Evolutionary conservation across 2,888 invertebrate genomes (phyloP).

Genomic region (Muschampia staudingeri): DNA sequence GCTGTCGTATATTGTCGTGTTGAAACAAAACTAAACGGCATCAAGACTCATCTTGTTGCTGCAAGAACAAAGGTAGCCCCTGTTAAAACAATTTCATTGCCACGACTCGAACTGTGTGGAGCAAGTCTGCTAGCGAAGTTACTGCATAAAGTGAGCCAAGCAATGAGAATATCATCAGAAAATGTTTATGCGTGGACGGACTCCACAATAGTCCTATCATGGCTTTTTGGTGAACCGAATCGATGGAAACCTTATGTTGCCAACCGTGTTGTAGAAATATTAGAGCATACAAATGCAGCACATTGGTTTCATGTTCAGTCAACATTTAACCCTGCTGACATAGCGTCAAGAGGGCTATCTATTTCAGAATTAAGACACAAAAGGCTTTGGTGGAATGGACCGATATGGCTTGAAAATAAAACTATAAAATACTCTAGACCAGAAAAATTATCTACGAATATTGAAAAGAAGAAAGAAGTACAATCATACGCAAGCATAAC

Average conservation of each 20-base stretch:
- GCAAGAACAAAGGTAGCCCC: slow-evolving; percentile 70
- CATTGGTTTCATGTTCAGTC: slow-evolving; percentile 56
- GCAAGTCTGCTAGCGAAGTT: slow-evolving; percentile 63
- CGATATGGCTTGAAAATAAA: slow-evolving; percentile 51
- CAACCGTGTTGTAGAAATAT: slow-evolving; percentile 64
- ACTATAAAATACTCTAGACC: slow-evolving; percentile 41
- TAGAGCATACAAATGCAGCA: slow-evolving; percentile 42
- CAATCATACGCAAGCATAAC: slow-evolving; percentile 9
- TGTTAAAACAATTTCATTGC: slow-evolving; percentile 65
- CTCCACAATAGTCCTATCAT: slow-evolving; percentile 56
- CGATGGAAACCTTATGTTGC: slow-evolving; percentile 67
- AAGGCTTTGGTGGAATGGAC: slow-evolving; percentile 58
- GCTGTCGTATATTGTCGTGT: slow-evolving; percentile 65
- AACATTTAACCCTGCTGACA: slow-evolving; percentile 51
- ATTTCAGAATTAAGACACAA: slow-evolving; percentile 40
- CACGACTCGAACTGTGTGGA: slow-evolving; percentile 67
- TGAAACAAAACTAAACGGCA: slow-evolving; percentile 35
- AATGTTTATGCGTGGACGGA: slow-evolving; percentile 58
- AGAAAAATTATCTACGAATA: slow-evolving; percentile 4
- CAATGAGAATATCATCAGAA: slow-evolving; percentile 57
- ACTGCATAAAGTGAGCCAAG: slow-evolving; percentile 59
- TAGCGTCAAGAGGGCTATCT: slow-evolving; percentile 48
- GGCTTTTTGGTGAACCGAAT: slow-evolving; percentile 64
- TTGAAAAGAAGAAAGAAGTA: slow-evolving; percentile 34
- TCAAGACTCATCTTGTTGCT: slow-evolving; percentile 60